phyloP scores from a whole-genome alignment of 2,888 invertebrate genomes.

The Andrena hattorfiana region DNA sequence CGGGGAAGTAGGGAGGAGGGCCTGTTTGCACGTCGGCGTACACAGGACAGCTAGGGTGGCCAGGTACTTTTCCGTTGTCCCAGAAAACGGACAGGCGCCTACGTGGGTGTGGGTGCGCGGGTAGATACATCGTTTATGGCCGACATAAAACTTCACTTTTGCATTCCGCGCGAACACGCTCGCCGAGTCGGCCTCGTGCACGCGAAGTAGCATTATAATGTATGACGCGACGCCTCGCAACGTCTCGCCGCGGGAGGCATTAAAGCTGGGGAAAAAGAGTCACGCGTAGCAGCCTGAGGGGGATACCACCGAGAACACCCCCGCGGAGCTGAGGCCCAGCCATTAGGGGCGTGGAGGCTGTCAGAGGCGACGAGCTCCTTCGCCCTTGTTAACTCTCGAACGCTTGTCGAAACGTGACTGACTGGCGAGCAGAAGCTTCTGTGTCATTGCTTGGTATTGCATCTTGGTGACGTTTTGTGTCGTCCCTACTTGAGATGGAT shows the following conservation, averaged over 20 bases:
- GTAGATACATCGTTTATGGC: conserved; percentile 62
- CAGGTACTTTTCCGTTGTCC: conserved; percentile 33
- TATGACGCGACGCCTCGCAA: conserved; percentile 48
- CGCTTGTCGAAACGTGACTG: not conserved
- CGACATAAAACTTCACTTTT: conserved; percentile 61
- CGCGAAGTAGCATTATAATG: conserved; percentile 49
- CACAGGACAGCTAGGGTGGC: conserved; percentile 6
- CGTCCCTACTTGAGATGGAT: too few species aligned
- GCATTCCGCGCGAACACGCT: conserved; percentile 54
- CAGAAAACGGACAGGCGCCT: conserved; percentile 37
- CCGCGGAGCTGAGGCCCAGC: conserved; percentile 12
- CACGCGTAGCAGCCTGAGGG: conserved; percentile 20
- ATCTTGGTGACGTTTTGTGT: too few species aligned
- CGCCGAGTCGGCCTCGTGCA: conserved; percentile 5
- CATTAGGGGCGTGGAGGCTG: conserved; percentile 8
- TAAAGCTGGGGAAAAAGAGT: conserved; percentile 44
- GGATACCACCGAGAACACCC: conserved; percentile 29
- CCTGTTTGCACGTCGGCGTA: not conserved
- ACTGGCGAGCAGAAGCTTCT: too few species aligned
- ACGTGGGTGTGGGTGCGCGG: conserved; percentile 7
- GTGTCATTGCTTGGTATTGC: not conserved
- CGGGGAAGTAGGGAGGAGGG: not conserved
- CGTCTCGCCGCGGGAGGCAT: conserved; percentile 46
- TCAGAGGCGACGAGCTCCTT: not conserved
- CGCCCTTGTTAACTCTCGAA: not conserved